Conservation (phyloP, 2,797 vertebrate genomes). For the Cryptoblepharus egeriae region DNA sequence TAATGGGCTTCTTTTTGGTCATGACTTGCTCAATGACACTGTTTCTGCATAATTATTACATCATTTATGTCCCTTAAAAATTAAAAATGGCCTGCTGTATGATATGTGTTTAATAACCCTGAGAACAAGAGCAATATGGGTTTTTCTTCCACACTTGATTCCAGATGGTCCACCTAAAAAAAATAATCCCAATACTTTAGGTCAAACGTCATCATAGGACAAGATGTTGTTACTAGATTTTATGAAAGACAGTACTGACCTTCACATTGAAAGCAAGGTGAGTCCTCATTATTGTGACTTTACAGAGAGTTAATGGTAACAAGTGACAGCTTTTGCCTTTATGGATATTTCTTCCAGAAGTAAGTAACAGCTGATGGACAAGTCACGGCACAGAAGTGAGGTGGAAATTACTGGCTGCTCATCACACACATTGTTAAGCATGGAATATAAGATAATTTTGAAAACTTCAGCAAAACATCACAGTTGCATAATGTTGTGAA, state of each 20-base stretch:
- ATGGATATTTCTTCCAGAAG: constrained; percentile 24
- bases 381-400: background rate
- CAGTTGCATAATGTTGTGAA: background rate
- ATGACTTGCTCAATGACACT: no score
- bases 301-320: background rate
- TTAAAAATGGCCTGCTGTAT: no score
- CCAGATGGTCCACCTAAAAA: background rate
- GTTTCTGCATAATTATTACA: no score
- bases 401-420: background rate
- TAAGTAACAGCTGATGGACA: constrained; percentile 9
- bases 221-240: background rate
- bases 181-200: background rate
- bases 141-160: no score
- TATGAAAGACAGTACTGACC: constrained; percentile 10
- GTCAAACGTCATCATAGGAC: background rate
- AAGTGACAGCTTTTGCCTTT: background rate
- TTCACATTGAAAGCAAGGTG: constrained; percentile 12
- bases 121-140: no score
- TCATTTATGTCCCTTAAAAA: no score
- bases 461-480: background rate
- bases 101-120: no score
- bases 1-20: no score
- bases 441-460: background rate
- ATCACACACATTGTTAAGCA: background rate
- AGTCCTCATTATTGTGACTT: constrained; percentile 5